Evolutionary conservation across 2,888 invertebrate species (phyloP).

Genomic region (Metallyticus violacea): DNA sequence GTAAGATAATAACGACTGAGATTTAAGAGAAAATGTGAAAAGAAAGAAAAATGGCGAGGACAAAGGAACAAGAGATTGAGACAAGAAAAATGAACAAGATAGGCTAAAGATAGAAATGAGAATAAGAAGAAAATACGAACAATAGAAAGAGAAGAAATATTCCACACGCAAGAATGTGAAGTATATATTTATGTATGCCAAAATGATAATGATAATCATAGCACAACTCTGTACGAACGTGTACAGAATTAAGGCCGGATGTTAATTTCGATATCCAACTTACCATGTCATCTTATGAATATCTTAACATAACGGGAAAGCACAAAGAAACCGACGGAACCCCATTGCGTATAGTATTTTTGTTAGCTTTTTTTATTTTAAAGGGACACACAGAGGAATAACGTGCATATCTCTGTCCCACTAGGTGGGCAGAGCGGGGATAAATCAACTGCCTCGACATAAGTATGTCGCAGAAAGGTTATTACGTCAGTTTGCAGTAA

Average conservation of each 20-base stretch:
- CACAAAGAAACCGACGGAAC: background rate
- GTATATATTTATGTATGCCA: too few species aligned
- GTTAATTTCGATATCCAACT: background rate
- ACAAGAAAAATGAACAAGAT: too few species aligned
- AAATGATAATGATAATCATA: background rate
- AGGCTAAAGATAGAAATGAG: too few species aligned
- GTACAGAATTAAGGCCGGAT: background rate
- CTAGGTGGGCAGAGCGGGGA: background rate
- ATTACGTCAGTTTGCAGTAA: background rate
- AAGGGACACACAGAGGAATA: background rate
- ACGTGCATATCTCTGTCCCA: background rate
- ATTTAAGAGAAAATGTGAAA: too few species aligned
- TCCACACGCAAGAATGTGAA: too few species aligned
- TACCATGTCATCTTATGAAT: background rate
- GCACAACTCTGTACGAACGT: background rate
- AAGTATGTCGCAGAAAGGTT: background rate
- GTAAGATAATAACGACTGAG: too few species aligned
- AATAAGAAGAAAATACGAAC: too few species aligned
- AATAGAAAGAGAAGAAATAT: too few species aligned
- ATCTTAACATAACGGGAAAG: background rate
- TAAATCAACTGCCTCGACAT: background rate
- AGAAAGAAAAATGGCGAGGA: too few species aligned
- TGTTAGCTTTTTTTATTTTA: background rate
- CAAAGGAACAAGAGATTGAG: too few species aligned
- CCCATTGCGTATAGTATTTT: background rate